phyloP scores from a whole-genome alignment of 2,113 vertebrate genomes.

The Ciconia maguari region DNA sequence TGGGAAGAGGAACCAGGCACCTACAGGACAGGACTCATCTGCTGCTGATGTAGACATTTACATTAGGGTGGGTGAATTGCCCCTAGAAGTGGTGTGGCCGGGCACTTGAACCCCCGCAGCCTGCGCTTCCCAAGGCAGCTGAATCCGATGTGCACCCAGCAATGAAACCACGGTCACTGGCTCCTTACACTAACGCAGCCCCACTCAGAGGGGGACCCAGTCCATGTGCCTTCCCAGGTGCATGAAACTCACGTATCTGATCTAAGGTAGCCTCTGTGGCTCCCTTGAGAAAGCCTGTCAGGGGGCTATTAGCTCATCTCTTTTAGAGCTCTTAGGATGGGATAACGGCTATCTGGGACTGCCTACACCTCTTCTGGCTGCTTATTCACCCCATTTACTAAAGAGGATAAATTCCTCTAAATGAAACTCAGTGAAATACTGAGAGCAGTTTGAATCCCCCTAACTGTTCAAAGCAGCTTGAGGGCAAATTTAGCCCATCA shows the following conservation, averaged over 20 bases:
- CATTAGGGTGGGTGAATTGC: neutral
- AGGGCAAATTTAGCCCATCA: neutral
- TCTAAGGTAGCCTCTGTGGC: accelerated
- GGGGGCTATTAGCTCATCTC: neutral
- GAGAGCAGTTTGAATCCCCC: neutral
- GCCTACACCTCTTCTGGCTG: neutral
- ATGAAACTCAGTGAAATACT: neutral
- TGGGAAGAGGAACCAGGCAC: neutral
- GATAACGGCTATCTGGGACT: neutral
- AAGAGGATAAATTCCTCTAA: neutral
- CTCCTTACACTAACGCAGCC: accelerated
- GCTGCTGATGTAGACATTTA: neutral
- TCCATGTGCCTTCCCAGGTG: neutral
- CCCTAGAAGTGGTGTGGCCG: neutral
- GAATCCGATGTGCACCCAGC: accelerated
- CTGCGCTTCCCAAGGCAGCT: neutral
- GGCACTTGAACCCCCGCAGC: neutral
- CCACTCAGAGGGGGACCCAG: neutral
- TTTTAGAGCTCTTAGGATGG: neutral
- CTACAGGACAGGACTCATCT: neutral
- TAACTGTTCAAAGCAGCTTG: neutral
- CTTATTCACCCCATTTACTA: neutral
- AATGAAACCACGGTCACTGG: neutral
- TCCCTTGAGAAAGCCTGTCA: neutral
- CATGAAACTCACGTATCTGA: neutral